A percentile compares a stretch with the other conserved stretches of the same genome.
Conservation (phyloP, 1,140 invertebrate species). For the Pseudomyrmex dendroicus region DNA sequence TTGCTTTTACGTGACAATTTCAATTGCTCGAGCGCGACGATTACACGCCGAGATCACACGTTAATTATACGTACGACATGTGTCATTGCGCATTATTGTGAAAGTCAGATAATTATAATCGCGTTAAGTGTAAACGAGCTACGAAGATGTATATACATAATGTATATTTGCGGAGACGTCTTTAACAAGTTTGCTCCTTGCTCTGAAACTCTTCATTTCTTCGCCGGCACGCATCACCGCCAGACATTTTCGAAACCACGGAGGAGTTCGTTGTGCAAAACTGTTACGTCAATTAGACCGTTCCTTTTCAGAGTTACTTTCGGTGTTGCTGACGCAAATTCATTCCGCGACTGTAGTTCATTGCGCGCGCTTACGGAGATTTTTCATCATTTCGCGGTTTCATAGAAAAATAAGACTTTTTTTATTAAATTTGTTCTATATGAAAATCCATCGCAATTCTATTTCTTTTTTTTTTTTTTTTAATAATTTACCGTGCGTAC, state of each 20-base stretch:
- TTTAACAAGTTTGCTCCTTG: slow-evolving; percentile 19
- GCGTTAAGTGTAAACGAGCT: neutral
- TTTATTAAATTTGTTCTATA: neutral
- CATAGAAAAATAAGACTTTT: slow-evolving; percentile 12
- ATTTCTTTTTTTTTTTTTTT: no score
- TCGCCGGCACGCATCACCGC: slow-evolving; percentile 27
- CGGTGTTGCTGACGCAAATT: slow-evolving; percentile 27
- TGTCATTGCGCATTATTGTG: neutral
- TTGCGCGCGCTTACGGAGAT: neutral
- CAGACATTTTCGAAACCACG: slow-evolving; percentile 14
- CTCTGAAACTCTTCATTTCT: slow-evolving; percentile 12
- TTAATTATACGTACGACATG: no score
- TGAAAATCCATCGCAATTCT: no score
- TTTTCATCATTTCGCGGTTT: neutral
- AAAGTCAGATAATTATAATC: no score
- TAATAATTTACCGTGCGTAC: no score
- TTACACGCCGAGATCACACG: no score
- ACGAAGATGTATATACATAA: neutral
- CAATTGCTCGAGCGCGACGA: neutral
- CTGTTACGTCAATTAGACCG: slow-evolving; percentile 56
- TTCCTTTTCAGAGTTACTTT: slow-evolving; percentile 32
- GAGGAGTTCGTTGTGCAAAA: slow-evolving; percentile 36
- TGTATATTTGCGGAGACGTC: neutral
- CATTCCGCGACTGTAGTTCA: slow-evolving; percentile 20
- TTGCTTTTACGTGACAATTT: neutral